These are phyloP conservation scores for Melinopterus prodromus DNA, from an alignment of 2,888 invertebrate genomes.

Conservation along the genomic window DNA sequence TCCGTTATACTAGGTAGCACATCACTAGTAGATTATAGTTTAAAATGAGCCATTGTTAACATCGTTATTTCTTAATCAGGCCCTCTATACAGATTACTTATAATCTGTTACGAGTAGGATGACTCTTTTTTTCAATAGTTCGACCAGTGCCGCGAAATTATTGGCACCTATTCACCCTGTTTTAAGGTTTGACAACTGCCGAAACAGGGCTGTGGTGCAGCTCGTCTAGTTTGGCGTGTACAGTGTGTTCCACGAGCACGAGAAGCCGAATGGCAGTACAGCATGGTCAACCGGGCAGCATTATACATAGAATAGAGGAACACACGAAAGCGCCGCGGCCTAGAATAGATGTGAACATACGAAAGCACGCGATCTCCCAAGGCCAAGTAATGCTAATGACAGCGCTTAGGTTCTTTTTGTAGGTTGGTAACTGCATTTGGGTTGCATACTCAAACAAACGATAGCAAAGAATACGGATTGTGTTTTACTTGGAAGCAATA, in stretches of 20 bases:
- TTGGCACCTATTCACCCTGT: background rate
- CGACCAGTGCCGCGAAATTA: background rate
- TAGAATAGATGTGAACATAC: too few relatives aligned
- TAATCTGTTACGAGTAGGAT: conserved; percentile 7
- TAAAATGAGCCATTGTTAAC: background rate
- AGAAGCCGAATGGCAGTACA: background rate
- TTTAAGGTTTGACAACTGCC: conserved; percentile 22
- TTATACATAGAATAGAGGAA: background rate
- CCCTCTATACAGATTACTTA: background rate
- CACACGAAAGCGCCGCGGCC: background rate
- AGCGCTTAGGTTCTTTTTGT: too few relatives aligned
- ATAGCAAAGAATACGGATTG: too few relatives aligned
- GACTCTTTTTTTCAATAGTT: background rate
- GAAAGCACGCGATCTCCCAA: too few relatives aligned
- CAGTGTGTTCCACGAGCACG: background rate
- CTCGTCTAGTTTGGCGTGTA: background rate
- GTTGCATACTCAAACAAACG: too few relatives aligned
- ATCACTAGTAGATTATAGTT: background rate
- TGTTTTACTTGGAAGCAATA: too few relatives aligned
- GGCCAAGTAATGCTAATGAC: too few relatives aligned
- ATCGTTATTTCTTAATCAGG: background rate
- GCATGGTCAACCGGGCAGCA: background rate
- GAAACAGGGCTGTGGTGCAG: conserved; percentile 9
- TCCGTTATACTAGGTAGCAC: conserved; percentile 28
- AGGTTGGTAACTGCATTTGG: too few relatives aligned